Base-by-base conservation (phyloP, 2,113 vertebrate species). In the Camelus bactrianus region DNA sequence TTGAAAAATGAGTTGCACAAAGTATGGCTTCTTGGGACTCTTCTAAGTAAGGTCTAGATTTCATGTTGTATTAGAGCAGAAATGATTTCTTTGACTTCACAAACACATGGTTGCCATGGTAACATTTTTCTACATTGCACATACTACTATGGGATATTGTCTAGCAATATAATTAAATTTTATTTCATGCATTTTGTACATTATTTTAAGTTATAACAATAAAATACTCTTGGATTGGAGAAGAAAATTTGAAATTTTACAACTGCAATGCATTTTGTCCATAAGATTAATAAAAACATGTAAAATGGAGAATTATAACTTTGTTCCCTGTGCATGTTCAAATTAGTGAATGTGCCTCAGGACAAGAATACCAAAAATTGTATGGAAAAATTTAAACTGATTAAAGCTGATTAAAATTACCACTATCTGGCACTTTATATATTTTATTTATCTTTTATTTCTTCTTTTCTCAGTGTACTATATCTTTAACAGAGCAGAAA, bases 51-150 rank as follows among this genome's bases (percentile, higher is more conserved):
- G 28, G 2, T 64, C 4, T 70, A 38, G 6, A 16, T 80, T 70
- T 93, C 35, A 77, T 54, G 19, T 48, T 81, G 9, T 85, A 89
- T 89, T 58, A 62, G 0, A 60, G 6, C 32, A 91, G 42, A 84
- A 81, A 84, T 28, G 6, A 60, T 88, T 67, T 67, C 30, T 92
- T 94, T 58, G n/a, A 91, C 35, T 89, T 91, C 30, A 69, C 12
- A 64, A 81, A 72, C 42, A 81, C 20, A 50, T 48, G 60, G 93
- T 93, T 92, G 72, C 58, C 56, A 91, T 76, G 65, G 94, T 35
- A 95, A 96, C 28, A 1, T 89, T 81, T 50, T 84, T 42, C 26
- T 70, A 62, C 9, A 83, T 81, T n/a, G 8, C 28, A 95, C 28
- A 58, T n/a, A 56, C 8, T 81, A n/a, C 28, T 24, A 19, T 60